Percentiles rank a stretch among this genome's conserved stretches.
phyloP scores from a whole-genome alignment of 2,797 vertebrate species.

The Lepus oiostolus region DNA sequence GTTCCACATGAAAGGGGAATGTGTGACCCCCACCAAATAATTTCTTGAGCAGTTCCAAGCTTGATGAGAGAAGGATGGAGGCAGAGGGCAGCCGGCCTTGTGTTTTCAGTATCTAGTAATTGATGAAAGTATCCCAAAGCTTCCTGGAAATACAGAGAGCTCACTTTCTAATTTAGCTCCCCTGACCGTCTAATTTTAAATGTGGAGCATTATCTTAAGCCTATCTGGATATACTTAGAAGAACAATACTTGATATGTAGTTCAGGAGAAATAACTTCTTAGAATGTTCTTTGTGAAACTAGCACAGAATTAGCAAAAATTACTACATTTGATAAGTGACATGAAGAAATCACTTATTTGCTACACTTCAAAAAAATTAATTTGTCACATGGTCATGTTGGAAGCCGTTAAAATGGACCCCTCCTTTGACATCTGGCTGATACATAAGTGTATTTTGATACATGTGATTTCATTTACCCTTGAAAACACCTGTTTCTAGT shows the following conservation, averaged over 20 bases:
- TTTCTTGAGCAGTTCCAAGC: not conserved
- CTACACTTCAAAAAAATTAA: conserved; percentile 30
- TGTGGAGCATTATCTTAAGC: not conserved
- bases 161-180: not conserved
- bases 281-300: conserved; percentile 46
- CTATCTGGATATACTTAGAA: not conserved
- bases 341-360: conserved; percentile 10
- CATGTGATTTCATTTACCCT: conserved; percentile 73
- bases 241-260: not conserved
- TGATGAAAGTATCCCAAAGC: not conserved
- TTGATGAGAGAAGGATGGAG: not conserved
- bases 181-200: conserved; percentile 36
- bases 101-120: not conserved
- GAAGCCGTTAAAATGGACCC: conserved; percentile 47
- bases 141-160: not conserved
- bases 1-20: not conserved
- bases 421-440: conserved; percentile 63
- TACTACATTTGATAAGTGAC: conserved; percentile 32
- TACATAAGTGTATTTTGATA: conserved; percentile 51
- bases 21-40: not conserved
- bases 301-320: conserved; percentile 38
- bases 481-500: conserved; percentile 75
- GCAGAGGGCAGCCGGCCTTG: too few relatives aligned
- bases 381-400: conserved; percentile 40
- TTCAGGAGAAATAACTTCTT: conserved; percentile 46